phyloP scores from a whole-genome alignment of 1,140 invertebrate genomes.

The Leptoteleia sp. region DNA sequence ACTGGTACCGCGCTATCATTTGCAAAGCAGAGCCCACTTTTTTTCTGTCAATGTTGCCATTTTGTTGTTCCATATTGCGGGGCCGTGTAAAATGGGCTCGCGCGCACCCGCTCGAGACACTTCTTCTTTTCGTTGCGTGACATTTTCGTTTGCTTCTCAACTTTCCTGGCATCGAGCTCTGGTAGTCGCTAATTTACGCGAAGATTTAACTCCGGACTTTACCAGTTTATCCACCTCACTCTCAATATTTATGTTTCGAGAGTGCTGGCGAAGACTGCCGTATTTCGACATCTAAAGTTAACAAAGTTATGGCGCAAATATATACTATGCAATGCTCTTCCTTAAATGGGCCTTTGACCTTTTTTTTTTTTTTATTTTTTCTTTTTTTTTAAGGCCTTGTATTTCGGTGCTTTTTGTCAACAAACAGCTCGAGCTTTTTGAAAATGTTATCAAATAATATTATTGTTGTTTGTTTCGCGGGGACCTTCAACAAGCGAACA shows the following conservation, averaged over 20 bases:
- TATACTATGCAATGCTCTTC: constrained; percentile 34
- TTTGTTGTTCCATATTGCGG: no score
- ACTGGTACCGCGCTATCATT: constrained; percentile 14
- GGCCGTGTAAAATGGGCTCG: no score
- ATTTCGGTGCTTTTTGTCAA: no score
- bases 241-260: constrained; percentile 58
- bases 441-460: no score
- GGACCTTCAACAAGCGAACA: no score
- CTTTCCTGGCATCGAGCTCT: constrained; percentile 42
- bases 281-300: constrained; percentile 47
- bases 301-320: constrained; percentile 60
- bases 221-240: constrained; percentile 56
- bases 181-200: constrained; percentile 60
- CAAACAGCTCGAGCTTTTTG: no score
- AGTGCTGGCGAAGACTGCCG: constrained; percentile 46
- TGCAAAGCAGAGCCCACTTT: no score
- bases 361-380: neutral
- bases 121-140: constrained; percentile 22
- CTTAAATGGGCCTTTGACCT: constrained; percentile 42
- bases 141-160: constrained; percentile 46
- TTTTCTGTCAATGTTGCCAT: no score
- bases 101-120: neutral
- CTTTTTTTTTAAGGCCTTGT: no score
- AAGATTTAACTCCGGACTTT: constrained; percentile 48
- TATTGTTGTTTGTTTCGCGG: no score